Conservation (phyloP, 1,140 invertebrate genomes). For the Drosophila seguyi region DNA sequence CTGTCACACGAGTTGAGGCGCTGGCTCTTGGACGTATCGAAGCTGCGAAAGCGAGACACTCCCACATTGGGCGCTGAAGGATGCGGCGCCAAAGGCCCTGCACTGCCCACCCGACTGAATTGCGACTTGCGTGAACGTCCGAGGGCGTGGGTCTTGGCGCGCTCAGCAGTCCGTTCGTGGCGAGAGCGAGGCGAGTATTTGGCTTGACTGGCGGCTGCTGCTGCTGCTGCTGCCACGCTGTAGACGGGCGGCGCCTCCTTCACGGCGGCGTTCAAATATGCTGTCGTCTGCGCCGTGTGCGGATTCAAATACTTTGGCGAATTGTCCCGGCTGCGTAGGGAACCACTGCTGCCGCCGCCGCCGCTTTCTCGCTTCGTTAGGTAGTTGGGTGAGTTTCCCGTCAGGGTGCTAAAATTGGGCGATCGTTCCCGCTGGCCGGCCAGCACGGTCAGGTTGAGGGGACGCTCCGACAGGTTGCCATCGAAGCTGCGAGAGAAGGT, state of each 20-base stretch:
- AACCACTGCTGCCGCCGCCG: slow-evolving; percentile 61
- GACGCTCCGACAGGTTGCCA: slow-evolving; percentile 76
- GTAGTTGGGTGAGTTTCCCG: slow-evolving; percentile 83
- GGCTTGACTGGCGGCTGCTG: slow-evolving; percentile 20
- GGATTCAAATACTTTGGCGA: slow-evolving; percentile 78
- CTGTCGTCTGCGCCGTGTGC: slow-evolving; percentile 57
- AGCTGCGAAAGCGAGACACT: slow-evolving; percentile 81
- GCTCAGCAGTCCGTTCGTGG: slow-evolving; percentile 71
- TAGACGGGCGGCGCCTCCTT: slow-evolving; percentile 80
- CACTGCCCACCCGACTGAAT: slow-evolving; percentile 62
- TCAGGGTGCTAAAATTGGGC: slow-evolving; percentile 79
- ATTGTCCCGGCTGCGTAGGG: slow-evolving; percentile 75
- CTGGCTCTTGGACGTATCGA: slow-evolving; percentile 77
- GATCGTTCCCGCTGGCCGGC: slow-evolving; percentile 65
- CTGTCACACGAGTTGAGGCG: slow-evolving; percentile 84
- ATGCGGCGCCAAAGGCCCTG: slow-evolving; percentile 25
- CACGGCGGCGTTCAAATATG: slow-evolving; percentile 76
- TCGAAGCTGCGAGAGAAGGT: slow-evolving; percentile 85
- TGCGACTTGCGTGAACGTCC: slow-evolving; percentile 79
- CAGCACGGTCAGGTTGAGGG: slow-evolving; percentile 39
- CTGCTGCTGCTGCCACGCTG: slow-evolving; percentile 37
- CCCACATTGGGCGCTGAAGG: slow-evolving; percentile 23
- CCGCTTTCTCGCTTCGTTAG: slow-evolving; percentile 75
- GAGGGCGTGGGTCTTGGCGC: slow-evolving; percentile 69
- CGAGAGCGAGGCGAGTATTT: slow-evolving; percentile 70